phyloP scores from a whole-genome alignment of 2,888 invertebrate species.

The Drosophila robusta region DNA sequence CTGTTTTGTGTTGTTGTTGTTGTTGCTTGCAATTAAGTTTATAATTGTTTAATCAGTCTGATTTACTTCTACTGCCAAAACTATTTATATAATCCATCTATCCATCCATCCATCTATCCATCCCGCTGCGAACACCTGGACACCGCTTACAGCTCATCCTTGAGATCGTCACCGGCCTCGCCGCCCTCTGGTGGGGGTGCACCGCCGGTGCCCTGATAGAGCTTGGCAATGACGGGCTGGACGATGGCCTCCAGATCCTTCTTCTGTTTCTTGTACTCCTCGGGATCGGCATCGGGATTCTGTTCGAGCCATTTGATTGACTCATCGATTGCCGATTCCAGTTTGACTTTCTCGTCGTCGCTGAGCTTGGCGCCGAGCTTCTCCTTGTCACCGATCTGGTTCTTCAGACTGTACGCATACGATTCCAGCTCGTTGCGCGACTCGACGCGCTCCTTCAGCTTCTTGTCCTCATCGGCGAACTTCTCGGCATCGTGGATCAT shows the following conservation, averaged over 20 bases:
- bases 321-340: conserved; percentile 98
- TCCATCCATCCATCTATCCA: conserved; percentile 21
- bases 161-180: conserved; percentile 91
- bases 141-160: conserved; percentile 91
- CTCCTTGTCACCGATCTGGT: conserved; percentile 98
- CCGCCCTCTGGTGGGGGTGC: conserved; percentile 90
- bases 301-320: conserved; percentile 99
- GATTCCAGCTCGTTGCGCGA: conserved; percentile 98
- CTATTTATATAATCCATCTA: conserved; percentile 62
- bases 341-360: conserved; percentile 96
- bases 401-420: conserved; percentile 98
- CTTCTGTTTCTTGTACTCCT: conserved; percentile 97
- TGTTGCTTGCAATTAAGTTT: conserved; percentile 54
- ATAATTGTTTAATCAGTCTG: conserved; percentile 82
- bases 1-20: conserved; percentile 25
- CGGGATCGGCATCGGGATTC: conserved; percentile 96
- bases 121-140: conserved; percentile 15
- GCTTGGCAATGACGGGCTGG: conserved; percentile 98
- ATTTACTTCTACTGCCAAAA: conserved; percentile 72
- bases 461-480: conserved; percentile 99
- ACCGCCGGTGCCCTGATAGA: conserved; percentile 95
- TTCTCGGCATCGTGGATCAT: conserved; percentile 99
- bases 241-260: conserved; percentile 97
- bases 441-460: conserved; percentile 97
- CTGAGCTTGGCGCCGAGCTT: conserved; percentile 96